phyloP scores from a whole-genome alignment of 1,140 invertebrate genomes.

The Argopecten irradians region DNA sequence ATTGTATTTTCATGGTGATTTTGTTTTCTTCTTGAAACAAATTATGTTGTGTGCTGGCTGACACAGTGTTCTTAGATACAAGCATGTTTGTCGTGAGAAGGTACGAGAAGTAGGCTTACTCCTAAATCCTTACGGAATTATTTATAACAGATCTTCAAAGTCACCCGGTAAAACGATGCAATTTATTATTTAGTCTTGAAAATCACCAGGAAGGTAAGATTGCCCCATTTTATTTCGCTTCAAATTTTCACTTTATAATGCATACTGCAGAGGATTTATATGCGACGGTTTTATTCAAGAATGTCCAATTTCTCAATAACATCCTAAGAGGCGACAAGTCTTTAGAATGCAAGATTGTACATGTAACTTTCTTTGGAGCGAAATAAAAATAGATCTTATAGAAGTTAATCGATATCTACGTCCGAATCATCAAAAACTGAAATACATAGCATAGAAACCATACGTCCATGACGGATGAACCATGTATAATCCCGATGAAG shows the following conservation, averaged over 20 bases:
- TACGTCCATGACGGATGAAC: not conserved
- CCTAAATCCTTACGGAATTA: not conserved
- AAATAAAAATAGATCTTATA: not conserved
- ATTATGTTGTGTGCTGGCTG: no score
- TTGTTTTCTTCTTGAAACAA: no score
- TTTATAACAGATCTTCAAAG: not conserved
- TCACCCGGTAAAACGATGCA: not conserved
- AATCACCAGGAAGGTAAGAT: not conserved
- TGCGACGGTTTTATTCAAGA: not conserved
- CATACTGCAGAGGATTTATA: not conserved
- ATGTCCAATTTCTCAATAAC: not conserved
- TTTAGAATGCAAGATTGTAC: not conserved
- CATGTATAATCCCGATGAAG: not conserved
- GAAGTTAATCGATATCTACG: not conserved
- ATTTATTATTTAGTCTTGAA: not conserved
- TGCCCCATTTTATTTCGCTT: not conserved
- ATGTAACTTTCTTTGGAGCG: not conserved
- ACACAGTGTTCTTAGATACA: not conserved
- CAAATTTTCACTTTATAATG: not conserved
- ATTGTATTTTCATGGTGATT: no score
- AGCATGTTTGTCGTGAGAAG: not conserved
- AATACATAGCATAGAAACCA: not conserved
- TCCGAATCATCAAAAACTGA: not conserved
- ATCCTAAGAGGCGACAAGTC: not conserved
- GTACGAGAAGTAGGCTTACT: not conserved